Percentiles rank a stretch among this genome's conserved stretches.
Conservation (phyloP, 2,113 vertebrate genomes). For the Terrapene triunguis region DNA sequence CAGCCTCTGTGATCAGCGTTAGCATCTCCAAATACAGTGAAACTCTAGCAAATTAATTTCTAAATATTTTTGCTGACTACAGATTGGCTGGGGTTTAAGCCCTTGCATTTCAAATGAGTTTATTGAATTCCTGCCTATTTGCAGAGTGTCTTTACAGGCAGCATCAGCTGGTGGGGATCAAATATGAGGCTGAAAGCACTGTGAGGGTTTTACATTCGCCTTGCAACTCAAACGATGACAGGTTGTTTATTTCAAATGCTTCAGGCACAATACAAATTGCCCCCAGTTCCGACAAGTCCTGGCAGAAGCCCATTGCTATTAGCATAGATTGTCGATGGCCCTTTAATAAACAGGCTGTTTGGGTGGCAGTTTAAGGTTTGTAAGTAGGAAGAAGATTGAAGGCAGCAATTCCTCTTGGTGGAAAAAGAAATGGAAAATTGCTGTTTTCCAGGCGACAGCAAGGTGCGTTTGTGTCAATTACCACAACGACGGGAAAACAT, state of each 20-base stretch:
- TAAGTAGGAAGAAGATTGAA: slow-evolving; percentile 45
- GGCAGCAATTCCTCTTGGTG: slow-evolving; percentile 2
- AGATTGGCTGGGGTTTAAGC: neutral
- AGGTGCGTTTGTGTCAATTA: neutral
- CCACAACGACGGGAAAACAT: neutral
- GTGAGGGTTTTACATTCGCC: neutral
- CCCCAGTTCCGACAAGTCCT: neutral
- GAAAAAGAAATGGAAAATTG: neutral
- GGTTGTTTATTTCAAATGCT: neutral
- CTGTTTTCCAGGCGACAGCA: neutral
- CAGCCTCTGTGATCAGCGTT: neutral
- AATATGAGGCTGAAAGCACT: neutral
- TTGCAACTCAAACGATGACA: neutral
- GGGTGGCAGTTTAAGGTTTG: neutral
- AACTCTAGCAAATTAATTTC: neutral
- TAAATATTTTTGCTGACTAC: neutral
- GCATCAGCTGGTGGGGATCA: neutral
- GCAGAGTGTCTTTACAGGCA: neutral
- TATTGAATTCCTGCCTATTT: neutral
- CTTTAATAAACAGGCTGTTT: neutral
- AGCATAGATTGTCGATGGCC: neutral
- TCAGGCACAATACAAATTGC: neutral
- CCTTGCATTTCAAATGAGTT: neutral
- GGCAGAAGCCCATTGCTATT: neutral
- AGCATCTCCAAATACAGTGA: neutral